phyloP scores from a whole-genome alignment of 2,797 vertebrate genomes.

The Poeciliopsis gracilis region DNA sequence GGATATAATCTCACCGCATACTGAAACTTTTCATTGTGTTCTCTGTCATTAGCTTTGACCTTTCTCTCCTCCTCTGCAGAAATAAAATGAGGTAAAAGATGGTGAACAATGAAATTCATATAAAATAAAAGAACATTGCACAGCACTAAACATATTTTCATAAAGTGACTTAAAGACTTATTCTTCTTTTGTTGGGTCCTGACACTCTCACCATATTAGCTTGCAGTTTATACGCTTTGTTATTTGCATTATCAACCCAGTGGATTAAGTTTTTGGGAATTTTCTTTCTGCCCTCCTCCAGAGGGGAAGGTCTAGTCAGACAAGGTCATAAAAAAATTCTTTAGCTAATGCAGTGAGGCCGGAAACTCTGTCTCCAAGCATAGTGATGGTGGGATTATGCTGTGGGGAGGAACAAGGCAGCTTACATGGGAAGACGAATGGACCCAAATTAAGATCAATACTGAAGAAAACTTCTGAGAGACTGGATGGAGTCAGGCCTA shows the following conservation, averaged over 20 bases:
- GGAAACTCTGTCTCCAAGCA: background rate
- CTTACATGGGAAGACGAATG: background rate
- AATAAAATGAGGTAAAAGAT: constrained; percentile 29
- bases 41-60: constrained; percentile 90
- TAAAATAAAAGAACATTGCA: background rate
- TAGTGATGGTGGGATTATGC: background rate
- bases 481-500: background rate
- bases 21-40: constrained; percentile 95
- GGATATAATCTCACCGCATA: constrained; percentile 86
- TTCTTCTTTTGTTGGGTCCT: background rate
- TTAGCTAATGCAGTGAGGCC: background rate
- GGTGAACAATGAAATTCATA: background rate
- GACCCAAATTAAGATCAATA: background rate
- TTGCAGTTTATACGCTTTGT: constrained; percentile 26
- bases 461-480: background rate
- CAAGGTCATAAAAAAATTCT: background rate
- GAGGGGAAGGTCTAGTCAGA: no score
- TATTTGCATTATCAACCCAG: constrained; percentile 56
- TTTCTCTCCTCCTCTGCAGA: constrained; percentile 91
- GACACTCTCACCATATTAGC: constrained; percentile 5
- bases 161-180: background rate
- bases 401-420: background rate
- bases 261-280: constrained; percentile 42
- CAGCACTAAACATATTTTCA: background rate
- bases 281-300: constrained; percentile 13